Conservation (phyloP, 92 coral and sea anemone genomes). For the Epizoanthus stellaris region DNA sequence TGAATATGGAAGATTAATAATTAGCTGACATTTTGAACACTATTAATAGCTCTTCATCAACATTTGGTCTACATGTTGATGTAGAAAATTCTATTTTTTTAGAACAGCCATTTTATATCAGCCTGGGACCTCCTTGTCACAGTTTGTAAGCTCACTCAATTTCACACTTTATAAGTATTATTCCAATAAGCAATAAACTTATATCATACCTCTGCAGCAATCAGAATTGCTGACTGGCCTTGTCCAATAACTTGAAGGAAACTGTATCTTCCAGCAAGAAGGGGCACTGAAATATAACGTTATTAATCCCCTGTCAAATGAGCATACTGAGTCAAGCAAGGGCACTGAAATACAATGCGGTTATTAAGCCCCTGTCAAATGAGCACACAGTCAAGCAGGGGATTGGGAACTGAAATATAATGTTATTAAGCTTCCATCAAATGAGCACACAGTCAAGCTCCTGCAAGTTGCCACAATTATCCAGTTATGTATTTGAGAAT, state of each 20-base stretch:
- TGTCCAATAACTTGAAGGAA: slow-evolving; percentile 79
- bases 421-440: too few species aligned
- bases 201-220: slow-evolving; percentile 82
- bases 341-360: neutral
- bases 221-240: slow-evolving; percentile 81
- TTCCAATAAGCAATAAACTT: neutral
- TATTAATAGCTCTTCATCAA: too few species aligned
- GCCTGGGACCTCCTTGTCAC: too few species aligned
- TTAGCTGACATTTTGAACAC: too few species aligned
- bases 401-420: slow-evolving; percentile 51
- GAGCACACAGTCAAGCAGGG: too few species aligned
- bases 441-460: too few species aligned
- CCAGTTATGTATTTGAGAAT: too few species aligned
- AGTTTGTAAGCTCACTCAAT: neutral
- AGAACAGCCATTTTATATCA: too few species aligned
- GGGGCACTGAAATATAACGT: slow-evolving; percentile 53
- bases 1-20: neutral
- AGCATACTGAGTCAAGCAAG: neutral
- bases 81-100: too few species aligned
- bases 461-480: too few species aligned
- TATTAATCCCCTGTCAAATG: neutral
- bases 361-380: too few species aligned
- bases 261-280: slow-evolving; percentile 87
- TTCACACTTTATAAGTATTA: neutral
- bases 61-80: too few species aligned